phyloP scores from a whole-genome alignment of 2,888 invertebrate genomes.

The Drosophila fungiperda region DNA sequence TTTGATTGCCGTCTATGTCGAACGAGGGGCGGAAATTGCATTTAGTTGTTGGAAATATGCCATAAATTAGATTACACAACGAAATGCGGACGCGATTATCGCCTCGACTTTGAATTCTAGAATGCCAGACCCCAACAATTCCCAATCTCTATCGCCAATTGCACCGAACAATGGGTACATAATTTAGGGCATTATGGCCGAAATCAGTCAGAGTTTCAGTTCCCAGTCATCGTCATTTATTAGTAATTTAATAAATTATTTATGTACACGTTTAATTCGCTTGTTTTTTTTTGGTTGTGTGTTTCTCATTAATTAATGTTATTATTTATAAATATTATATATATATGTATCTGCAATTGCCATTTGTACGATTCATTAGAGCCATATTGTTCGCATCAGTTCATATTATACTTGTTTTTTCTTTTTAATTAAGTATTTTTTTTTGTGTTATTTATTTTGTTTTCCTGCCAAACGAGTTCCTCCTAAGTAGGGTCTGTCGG shows the following conservation, averaged over 20 bases:
- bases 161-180: constrained; percentile 71
- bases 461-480: constrained; percentile 59
- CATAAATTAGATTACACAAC: constrained; percentile 77
- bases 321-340: constrained; percentile 45
- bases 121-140: constrained; percentile 16
- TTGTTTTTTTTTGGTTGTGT: neutral
- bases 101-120: constrained; percentile 49
- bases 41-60: constrained; percentile 76
- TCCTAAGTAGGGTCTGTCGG: constrained; percentile 41
- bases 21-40: constrained; percentile 68
- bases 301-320: constrained; percentile 43
- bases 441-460: constrained; percentile 29
- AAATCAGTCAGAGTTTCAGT: constrained; percentile 41
- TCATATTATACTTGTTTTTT: constrained; percentile 28
- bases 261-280: constrained; percentile 67
- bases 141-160: neutral
- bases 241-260: constrained; percentile 73
- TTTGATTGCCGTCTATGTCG: constrained; percentile 50
- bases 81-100: constrained; percentile 67
- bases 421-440: constrained; percentile 48
- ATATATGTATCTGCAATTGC: constrained; percentile 33
- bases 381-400: constrained; percentile 59
- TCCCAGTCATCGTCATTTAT: constrained; percentile 43
- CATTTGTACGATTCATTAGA: constrained; percentile 67
- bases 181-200: constrained; percentile 73